Evolutionary conservation across 2,113 vertebrate genomes (phyloP).

Genomic region (Pleuronectes platessa): DNA sequence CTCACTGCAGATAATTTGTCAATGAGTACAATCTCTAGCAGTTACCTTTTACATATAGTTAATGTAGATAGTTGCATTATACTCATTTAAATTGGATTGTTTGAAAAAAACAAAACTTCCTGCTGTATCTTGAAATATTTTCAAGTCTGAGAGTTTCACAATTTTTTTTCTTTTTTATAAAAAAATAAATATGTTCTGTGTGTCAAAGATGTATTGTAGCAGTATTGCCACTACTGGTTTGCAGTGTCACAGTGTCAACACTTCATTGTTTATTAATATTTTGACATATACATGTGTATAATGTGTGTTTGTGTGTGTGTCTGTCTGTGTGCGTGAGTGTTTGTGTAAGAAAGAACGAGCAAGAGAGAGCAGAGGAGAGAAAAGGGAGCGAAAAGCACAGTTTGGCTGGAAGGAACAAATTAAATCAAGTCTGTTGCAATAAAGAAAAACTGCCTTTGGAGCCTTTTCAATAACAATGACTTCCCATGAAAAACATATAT

Average conservation of each 20-base stretch:
- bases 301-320: neutral
- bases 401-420: slow-evolving; percentile 48
- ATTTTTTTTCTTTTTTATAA: too few species aligned
- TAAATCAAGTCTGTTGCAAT: slow-evolving; percentile 48
- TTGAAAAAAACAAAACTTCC: too few species aligned
- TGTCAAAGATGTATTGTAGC: too few species aligned
- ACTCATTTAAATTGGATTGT: neutral
- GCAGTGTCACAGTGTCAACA: too few species aligned
- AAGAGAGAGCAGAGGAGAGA: neutral
- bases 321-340: neutral
- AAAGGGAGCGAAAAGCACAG: slow-evolving; percentile 14
- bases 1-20: slow-evolving; percentile 9
- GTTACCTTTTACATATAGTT: slow-evolving; percentile 8
- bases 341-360: too few species aligned
- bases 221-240: too few species aligned
- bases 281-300: neutral
- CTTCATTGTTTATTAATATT: too few species aligned
- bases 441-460: slow-evolving; percentile 57
- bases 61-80: neutral
- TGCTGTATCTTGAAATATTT: too few species aligned
- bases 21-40: neutral
- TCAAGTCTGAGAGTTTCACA: too few species aligned
- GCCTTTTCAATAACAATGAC: slow-evolving; percentile 52
- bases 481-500: slow-evolving; percentile 42
- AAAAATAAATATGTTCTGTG: too few species aligned